A percentile compares a stretch with the other conserved stretches of the same genome.
phyloP scores from a whole-genome alignment of 2,113 vertebrate species.

The Thryonomys swinderianus region DNA sequence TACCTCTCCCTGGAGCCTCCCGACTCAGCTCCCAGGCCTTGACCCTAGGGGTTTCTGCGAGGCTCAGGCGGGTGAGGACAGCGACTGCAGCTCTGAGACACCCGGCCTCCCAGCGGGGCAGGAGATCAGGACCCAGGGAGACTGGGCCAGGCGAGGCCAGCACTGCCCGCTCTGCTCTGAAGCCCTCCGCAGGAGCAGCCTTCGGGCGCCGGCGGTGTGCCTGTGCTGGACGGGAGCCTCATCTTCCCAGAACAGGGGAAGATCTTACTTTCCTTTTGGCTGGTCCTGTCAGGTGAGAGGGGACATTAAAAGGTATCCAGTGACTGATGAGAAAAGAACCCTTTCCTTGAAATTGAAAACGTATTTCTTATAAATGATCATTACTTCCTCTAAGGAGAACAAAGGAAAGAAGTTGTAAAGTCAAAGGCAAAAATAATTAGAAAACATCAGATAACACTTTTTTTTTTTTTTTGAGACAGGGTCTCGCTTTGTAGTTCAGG shows the following conservation, averaged over 20 bases:
- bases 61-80: background rate
- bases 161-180: background rate
- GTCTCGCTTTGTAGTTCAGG: too few species aligned
- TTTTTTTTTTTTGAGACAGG: too few species aligned
- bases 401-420: too few species aligned
- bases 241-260: background rate
- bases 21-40: background rate
- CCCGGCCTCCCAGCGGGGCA: background rate
- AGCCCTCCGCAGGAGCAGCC: constrained; percentile 40
- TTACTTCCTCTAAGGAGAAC: too few species aligned
- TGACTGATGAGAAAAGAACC: background rate
- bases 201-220: background rate
- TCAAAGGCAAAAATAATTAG: too few species aligned
- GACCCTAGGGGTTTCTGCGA: background rate
- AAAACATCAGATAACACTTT: too few species aligned
- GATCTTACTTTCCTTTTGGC: constrained; percentile 1
- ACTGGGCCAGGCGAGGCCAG: background rate
- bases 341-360: constrained; percentile 10
- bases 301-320: background rate
- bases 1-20: background rate
- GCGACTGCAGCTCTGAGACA: background rate
- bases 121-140: background rate
- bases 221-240: background rate
- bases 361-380: background rate
- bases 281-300: background rate